Conservation (phyloP, 2,113 vertebrate genomes). For the Lepus europaeus region DNA sequence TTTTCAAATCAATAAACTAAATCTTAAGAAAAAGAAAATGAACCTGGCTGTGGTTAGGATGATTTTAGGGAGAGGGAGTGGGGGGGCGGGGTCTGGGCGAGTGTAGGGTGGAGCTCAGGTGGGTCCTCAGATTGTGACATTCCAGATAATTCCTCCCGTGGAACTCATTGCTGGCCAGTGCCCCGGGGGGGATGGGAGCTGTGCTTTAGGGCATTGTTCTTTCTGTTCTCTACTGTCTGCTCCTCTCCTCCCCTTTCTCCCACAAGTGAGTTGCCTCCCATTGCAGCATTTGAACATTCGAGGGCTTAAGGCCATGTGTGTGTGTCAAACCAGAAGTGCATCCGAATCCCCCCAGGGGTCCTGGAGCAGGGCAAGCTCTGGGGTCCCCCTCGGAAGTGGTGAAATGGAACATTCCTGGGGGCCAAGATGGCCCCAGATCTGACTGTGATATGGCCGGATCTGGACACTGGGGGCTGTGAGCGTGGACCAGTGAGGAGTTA, state of each 20-base stretch:
- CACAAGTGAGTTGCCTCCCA: not conserved
- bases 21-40: too few relatives aligned
- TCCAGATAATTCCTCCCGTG: not conserved
- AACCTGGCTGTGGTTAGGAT: not conserved
- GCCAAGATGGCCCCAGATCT: not conserved
- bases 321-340: too few relatives aligned
- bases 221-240: not conserved
- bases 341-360: not conserved
- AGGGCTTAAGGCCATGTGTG: not conserved
- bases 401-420: not conserved
- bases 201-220: not conserved
- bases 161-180: not conserved
- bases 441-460: not conserved
- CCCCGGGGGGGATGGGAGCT: not conserved
- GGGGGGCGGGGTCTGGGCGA: not conserved
- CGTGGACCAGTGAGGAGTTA: not conserved
- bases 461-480: not conserved
- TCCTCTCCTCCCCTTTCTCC: not conserved
- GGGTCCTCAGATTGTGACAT: not conserved
- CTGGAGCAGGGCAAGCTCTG: not conserved
- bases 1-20: too few relatives aligned
- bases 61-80: not conserved
- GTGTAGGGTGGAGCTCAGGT: not conserved
- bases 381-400: not conserved
- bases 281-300: not conserved